Evolutionary conservation across 1,140 invertebrate species (phyloP), one percentile per base, ranked within the genome.

Genomic region (Drosophila pruinosa): DNA sequence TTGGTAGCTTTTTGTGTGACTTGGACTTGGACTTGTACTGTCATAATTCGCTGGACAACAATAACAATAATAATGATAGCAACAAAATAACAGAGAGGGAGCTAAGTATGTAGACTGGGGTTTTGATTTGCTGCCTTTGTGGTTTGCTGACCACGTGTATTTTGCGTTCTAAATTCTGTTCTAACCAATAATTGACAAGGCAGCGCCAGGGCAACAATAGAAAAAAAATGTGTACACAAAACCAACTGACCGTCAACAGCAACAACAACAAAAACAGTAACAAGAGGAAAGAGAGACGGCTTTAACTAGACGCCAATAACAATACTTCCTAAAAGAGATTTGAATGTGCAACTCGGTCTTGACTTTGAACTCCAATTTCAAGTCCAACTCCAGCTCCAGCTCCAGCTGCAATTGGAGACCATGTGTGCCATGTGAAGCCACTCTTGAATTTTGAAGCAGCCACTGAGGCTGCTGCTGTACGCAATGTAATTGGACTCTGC

Each of bases 111-210:
- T 14, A 8, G 7, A 8, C 10, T 31, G 10, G 6, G 38, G 50
- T 52, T 82, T 81, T 82, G 78, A 81, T 81, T 81, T 81, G 78
- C 78, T 82, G 80, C 59, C 72, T 70, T 83, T 83, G 80, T 80
- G 80, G 80, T 83, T 85, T 78, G 79, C 75, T 82, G 75, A 73
- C 52, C 59, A 68, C 85, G 75, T 75, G 64, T 62, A 57, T 57
- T 53, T 61, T 48, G 69, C 69, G 78, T 83, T 85, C 80, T 72
- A 76, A 80, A 83, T 83, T 83, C 68, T 85, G 61, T 76, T 63
- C 50, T 22, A 71, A 71, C 59, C 80, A 86, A 85, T 83, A 83
- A 83, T 83, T 83, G 80, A 83, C 80, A 83, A 82, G 83, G 53
- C 52, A 53, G 68, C 52, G 24, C 68, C 59, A 52, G 24, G 41